A percentile compares a stretch with the other conserved stretches of the same genome.
Conservation (phyloP, 1,140 invertebrate genomes). For the Danaus melanippus region DNA sequence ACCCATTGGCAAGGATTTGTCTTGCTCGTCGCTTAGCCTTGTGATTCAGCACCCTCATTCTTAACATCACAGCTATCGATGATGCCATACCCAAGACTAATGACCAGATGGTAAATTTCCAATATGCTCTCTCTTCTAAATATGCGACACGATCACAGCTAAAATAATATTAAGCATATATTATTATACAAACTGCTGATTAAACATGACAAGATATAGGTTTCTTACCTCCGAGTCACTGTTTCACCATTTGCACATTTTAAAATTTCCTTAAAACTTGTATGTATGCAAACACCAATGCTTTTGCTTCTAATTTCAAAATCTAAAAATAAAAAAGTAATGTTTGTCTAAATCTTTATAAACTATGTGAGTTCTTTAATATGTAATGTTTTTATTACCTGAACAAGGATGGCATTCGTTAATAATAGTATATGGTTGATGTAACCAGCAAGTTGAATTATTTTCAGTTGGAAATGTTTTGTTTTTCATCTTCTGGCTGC, state of each 20-base stretch:
- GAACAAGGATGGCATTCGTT: slow-evolving; percentile 86
- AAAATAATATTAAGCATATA: slow-evolving; percentile 22
- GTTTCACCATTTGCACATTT: slow-evolving; percentile 66
- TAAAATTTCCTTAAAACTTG: slow-evolving; percentile 62
- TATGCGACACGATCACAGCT: slow-evolving; percentile 70
- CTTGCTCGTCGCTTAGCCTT: slow-evolving; percentile 56
- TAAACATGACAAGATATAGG: slow-evolving; percentile 4
- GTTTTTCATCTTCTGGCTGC: slow-evolving; percentile 66
- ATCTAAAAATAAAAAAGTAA: slow-evolving; percentile 31
- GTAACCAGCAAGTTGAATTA: slow-evolving; percentile 81
- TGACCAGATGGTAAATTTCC: slow-evolving; percentile 86
- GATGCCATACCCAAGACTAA: slow-evolving; percentile 78
- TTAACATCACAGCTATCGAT: slow-evolving; percentile 62
- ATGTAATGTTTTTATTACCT: slow-evolving; percentile 51
- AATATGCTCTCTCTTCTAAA: slow-evolving; percentile 84
- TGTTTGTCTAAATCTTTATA: too few species aligned
- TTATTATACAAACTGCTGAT: slow-evolving; percentile 7
- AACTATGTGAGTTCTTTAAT: too few species aligned
- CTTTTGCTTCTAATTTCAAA: slow-evolving; percentile 65
- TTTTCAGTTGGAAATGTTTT: slow-evolving; percentile 79
- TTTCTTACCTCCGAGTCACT: slow-evolving; percentile 53
- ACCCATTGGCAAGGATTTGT: slow-evolving; percentile 62
- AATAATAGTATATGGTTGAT: slow-evolving; percentile 79
- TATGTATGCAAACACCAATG: slow-evolving; percentile 64
- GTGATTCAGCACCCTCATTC: slow-evolving; percentile 58